phyloP scores from a whole-genome alignment of 2,888 invertebrate species.

The Tipula lateralis region DNA sequence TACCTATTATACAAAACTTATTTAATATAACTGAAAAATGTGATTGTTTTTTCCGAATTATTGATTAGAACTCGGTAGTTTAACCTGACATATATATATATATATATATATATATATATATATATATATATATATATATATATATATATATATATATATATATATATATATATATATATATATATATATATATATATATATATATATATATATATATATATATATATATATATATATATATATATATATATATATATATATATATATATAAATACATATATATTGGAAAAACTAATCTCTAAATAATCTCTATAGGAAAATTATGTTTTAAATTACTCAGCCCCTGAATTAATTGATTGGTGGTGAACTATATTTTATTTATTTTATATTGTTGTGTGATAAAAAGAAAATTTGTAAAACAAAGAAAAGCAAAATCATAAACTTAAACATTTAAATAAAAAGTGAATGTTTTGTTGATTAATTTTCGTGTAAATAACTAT shows the following conservation, averaged over 20 bases:
- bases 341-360: neutral
- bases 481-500: neutral
- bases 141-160: neutral
- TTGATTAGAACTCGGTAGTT: neutral
- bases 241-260: neutral
- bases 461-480: slow-evolving; percentile 11
- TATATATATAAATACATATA: neutral
- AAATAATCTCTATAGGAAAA: neutral
- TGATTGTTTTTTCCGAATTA: neutral
- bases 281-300: neutral
- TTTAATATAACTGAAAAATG: neutral
- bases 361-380: neutral
- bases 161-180: neutral
- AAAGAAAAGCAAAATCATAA: neutral
- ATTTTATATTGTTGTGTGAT: neutral
- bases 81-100: neutral
- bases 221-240: neutral
- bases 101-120: neutral
- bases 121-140: neutral
- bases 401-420: slow-evolving; percentile 11
- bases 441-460: neutral
- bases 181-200: neutral
- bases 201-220: neutral
- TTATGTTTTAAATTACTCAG: neutral
- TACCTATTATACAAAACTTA: neutral